These are phyloP conservation scores for Pocillopora grandis DNA, from an alignment of 92 coral and sea anemone species.

Conservation along the genomic window DNA sequence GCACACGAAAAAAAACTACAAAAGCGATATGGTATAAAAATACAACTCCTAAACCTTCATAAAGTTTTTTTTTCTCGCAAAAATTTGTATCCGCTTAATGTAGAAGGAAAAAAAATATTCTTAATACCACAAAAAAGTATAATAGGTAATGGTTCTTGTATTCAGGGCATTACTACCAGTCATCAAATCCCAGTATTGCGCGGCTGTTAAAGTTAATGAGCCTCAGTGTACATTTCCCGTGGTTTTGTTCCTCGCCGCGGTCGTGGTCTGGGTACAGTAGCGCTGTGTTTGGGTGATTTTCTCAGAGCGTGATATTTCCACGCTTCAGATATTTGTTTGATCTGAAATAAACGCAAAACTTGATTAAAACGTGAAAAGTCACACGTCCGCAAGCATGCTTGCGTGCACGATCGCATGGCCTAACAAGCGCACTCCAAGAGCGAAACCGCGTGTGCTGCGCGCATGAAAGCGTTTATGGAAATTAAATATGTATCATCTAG, in stretches of 20 bases:
- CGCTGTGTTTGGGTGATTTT: slow-evolving; percentile 72
- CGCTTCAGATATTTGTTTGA: slow-evolving; percentile 90
- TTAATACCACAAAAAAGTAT: too few species aligned
- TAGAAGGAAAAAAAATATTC: too few species aligned
- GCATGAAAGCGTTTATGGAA: too few species aligned
- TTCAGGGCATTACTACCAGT: not conserved
- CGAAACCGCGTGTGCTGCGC: too few species aligned
- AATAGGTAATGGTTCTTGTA: too few species aligned
- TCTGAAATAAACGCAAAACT: slow-evolving; percentile 46
- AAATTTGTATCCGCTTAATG: too few species aligned
- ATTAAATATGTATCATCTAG: too few species aligned
- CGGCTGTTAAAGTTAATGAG: not conserved
- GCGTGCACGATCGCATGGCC: not conserved
- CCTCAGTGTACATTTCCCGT: slow-evolving; percentile 54
- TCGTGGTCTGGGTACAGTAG: slow-evolving; percentile 63
- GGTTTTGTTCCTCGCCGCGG: slow-evolving; percentile 83
- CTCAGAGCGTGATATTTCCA: slow-evolving; percentile 97
- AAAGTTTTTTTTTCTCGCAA: too few species aligned
- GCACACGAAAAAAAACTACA: too few species aligned
- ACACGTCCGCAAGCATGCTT: not conserved
- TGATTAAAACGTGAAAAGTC: not conserved
- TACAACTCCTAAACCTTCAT: too few species aligned
- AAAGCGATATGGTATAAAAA: too few species aligned
- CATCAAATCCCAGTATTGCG: not conserved
- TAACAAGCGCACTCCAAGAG: too few species aligned